Percentiles rank a stretch among this genome's conserved stretches.
These are phyloP conservation scores for Lepus townsendii DNA, from an alignment of 2,797 vertebrate species.

Conservation along the genomic window DNA sequence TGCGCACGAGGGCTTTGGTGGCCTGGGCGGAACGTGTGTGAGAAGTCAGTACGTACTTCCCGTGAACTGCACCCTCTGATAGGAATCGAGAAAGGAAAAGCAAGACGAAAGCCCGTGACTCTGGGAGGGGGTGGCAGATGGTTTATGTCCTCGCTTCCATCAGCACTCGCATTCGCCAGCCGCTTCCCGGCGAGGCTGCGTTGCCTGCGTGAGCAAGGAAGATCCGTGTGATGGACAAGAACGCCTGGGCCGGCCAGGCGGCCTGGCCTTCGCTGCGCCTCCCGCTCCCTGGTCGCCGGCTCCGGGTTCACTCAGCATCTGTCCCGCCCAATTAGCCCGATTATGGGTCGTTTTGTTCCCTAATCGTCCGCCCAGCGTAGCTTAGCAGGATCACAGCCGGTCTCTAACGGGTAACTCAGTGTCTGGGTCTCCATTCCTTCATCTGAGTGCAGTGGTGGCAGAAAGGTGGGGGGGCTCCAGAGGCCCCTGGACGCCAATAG, in stretches of 20 bases:
- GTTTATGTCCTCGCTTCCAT: no score
- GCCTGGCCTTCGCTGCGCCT: rapidly evolving
- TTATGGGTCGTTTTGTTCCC: background rate
- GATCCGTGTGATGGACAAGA: background rate
- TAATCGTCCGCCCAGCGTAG: background rate
- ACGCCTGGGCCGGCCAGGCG: background rate
- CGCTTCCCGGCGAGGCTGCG: rapidly evolving
- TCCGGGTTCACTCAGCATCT: background rate
- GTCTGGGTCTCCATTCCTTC: background rate
- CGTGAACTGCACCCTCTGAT: background rate
- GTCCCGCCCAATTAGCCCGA: background rate
- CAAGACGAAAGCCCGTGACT: background rate
- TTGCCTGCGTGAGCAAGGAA: background rate
- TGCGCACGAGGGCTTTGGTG: no score
- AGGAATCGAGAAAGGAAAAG: background rate
- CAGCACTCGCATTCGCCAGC: background rate
- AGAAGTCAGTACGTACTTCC: no score
- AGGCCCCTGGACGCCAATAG: background rate
- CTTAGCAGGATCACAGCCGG: background rate
- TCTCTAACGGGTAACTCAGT: background rate
- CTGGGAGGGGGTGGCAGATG: background rate
- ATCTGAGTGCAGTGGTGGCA: background rate
- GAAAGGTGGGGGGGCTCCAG: background rate
- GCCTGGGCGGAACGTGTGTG: no score
- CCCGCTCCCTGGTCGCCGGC: background rate